Base-by-base conservation (phyloP, 1,140 invertebrate genomes). In the Antheraea pernyi region DNA sequence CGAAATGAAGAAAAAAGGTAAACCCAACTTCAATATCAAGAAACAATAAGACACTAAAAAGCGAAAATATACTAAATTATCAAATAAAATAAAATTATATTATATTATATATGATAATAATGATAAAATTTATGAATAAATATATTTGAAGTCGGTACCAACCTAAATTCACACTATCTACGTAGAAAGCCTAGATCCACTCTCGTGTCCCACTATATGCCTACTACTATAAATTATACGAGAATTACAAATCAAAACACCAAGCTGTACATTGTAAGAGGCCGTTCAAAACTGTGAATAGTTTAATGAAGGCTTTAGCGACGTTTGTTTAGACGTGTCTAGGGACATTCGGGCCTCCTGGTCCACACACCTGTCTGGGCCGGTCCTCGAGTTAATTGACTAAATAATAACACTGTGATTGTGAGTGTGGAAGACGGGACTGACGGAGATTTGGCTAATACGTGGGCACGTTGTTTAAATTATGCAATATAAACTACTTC, bases 331-430 rank as follows among this genome's bases (percentile, higher is more conserved):
- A 72, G 76, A 72, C 63, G 66, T 74, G 75, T 74, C 77, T 74
- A 68, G 75, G 73, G 73, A 78, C 78, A 37, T 37, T 62, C 69
- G 18, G 19, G 0, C 16, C 46, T 9, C 13, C 46, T 62, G 69
- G 69, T 79, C 71, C 59, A 69, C 67, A 64, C 76, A 83, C 80
- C 81, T 82, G 84, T 78, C 79, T 78, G 71, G 73, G 77, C 72
- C 69, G 36, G 68, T 71, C 60, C 64, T 74, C 60, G 62, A 76
- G 71, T 82, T 82, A 85, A 86, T 84, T 81, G 83, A 81, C 81
- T 78, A 73, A 80, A 80, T 86, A 84, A 86, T 85, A 81, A 79
- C 77, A 80, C 75, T 72, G 79, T 79, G 19, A 63, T n/a, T n/a
- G 61, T 16, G 9, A 61, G 19, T 30, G 7, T n/a, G 42, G 5